Conservation (phyloP, 2,113 vertebrate species). For the Anguilla rostrata region DNA sequence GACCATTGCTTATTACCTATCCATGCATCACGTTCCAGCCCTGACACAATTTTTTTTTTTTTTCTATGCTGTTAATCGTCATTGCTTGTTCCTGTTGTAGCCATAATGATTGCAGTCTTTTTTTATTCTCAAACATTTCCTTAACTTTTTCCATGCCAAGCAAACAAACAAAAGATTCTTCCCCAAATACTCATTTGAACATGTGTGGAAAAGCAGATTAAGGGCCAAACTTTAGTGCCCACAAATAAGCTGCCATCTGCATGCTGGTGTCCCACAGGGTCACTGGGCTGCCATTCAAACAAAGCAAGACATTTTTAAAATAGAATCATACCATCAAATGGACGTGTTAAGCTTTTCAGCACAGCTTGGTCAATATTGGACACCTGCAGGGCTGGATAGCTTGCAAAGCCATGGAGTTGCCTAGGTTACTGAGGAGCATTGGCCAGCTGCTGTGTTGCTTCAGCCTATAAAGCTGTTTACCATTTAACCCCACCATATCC, state of each 20-base stretch:
- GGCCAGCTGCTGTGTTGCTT: background rate
- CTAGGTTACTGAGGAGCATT: background rate
- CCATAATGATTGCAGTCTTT: background rate
- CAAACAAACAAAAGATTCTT: background rate
- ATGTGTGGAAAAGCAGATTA: background rate
- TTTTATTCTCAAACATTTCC: background rate
- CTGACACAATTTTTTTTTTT: no score
- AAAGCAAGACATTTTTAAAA: background rate
- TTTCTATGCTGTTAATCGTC: no score
- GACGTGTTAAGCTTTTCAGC: background rate
- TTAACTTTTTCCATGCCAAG: background rate
- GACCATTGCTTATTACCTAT: background rate
- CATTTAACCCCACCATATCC: background rate
- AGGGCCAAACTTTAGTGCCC: background rate
- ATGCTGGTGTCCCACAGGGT: background rate
- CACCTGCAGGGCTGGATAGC: background rate
- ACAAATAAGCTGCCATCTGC: background rate
- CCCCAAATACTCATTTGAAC: no score
- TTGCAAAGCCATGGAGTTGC: background rate
- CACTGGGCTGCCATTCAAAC: background rate
- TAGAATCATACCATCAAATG: background rate
- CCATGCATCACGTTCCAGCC: background rate
- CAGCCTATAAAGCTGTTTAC: background rate
- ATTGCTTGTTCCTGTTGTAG: background rate
- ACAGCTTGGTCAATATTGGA: background rate